phyloP scores from a whole-genome alignment of 1,140 invertebrate species.

The Pseudomyrmex flavicornis region DNA sequence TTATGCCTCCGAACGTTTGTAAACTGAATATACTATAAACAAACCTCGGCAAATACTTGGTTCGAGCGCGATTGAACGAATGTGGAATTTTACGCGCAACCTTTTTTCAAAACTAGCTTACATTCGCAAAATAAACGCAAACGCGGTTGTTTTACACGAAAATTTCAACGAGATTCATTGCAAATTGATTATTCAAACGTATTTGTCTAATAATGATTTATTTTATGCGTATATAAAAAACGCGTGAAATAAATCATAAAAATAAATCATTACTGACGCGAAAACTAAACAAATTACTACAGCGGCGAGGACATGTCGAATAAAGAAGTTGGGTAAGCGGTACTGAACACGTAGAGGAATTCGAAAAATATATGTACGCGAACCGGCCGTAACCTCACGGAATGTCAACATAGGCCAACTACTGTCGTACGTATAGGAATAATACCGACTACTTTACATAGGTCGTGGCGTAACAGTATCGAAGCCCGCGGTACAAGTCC shows the following conservation, averaged over 20 bases:
- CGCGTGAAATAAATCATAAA: too few species aligned
- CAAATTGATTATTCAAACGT: neutral
- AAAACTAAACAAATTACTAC: too few species aligned
- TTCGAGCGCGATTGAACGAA: neutral
- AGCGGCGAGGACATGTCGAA: too few species aligned
- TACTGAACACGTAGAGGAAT: neutral
- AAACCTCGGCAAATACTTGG: neutral
- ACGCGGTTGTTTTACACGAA: too few species aligned
- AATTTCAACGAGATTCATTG: neutral
- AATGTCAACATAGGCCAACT: slow-evolving; percentile 69
- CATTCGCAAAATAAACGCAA: too few species aligned
- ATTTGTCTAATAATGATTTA: too few species aligned
- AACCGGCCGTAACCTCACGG: slow-evolving; percentile 53
- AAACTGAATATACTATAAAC: slow-evolving; percentile 49
- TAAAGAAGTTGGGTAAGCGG: neutral
- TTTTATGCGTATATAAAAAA: too few species aligned
- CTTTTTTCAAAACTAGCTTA: neutral
- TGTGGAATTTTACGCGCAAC: neutral
- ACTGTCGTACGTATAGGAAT: slow-evolving; percentile 66
- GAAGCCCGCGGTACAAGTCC: slow-evolving; percentile 16
- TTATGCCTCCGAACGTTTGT: slow-evolving; percentile 32
- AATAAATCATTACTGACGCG: too few species aligned
- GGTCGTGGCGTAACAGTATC: slow-evolving; percentile 63
- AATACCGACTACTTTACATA: slow-evolving; percentile 69
- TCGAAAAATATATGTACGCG: slow-evolving; percentile 46